phyloP scores from a whole-genome alignment of 1,140 invertebrate genomes.

The Oryctes rhinoceros region DNA sequence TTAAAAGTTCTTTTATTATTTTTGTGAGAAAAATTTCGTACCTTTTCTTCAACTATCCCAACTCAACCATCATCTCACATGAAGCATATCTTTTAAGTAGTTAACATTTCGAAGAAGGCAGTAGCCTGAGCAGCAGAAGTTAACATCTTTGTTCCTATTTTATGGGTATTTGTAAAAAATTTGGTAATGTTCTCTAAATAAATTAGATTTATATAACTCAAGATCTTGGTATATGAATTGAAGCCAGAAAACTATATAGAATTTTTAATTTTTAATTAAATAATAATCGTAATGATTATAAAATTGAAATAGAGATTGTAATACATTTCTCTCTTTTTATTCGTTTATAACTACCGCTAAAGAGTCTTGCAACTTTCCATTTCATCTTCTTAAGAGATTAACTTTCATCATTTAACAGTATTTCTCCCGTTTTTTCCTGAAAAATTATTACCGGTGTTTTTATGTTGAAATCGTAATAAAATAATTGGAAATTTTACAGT shows the following conservation, averaged over 20 bases:
- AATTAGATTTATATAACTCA: background rate
- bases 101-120: too few species aligned
- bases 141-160: too few species aligned
- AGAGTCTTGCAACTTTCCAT: background rate
- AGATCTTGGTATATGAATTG: background rate
- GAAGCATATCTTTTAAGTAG: too few species aligned
- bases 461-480: background rate
- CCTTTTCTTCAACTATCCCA: too few species aligned
- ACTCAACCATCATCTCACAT: too few species aligned
- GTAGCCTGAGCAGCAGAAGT: too few species aligned
- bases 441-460: background rate
- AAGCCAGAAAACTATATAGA: background rate
- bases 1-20: too few species aligned
- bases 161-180: too few species aligned
- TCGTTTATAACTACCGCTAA: background rate
- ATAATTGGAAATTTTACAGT: background rate
- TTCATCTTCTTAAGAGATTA: background rate
- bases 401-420: constrained; percentile 1
- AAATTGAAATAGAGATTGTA: background rate
- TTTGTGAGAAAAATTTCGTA: too few species aligned
- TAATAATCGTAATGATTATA: background rate
- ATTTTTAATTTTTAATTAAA: too few species aligned
- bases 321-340: background rate
- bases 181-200: too few species aligned
- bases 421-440: background rate